Base-by-base conservation (phyloP, 2,797 vertebrate species). In the Microtus agrestis region DNA sequence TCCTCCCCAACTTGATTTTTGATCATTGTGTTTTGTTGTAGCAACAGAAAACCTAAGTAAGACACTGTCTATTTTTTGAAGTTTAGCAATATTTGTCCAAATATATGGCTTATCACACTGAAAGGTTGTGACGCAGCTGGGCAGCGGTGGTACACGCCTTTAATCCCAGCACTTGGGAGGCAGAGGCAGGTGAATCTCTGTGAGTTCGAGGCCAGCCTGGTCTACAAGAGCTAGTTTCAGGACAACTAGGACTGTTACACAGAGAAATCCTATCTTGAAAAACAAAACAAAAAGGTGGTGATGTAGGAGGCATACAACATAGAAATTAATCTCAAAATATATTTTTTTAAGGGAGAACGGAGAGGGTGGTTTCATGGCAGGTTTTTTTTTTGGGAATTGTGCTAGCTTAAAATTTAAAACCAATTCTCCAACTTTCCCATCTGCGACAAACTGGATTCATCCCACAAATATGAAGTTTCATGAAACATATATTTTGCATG, bases 31-130 rank as follows among this genome's bases (percentile, higher is more conserved):
- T 25, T 43, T 43, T 40, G 71, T 25, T 74, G 5, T 37, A 43
- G 37, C 37, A 74, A 43, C 37, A 40, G 21, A 74, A 74, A 74
- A 11, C 37, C 71, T 74, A 73, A 71, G 14, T n/a, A 40, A 74
- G 37, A 25, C 71, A 25, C 37, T 11, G 4, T 74, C 37, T 5
- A 17, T 85, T 96, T 81, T 96, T 34, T 91, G 95, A 87, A 91
- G 94, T 96, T 97, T 97, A 95, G 92, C 94, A 96, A 96, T 77
- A 40, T n/a, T 77, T 61, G 61, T 92, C 46, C 71, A 97, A 97
- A 96, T 91, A 96, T 73, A 97, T 97, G 71, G 65, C 46, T 98
- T 95, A 89, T 93, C 8, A 27, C 34, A 94, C 92, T 89, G 40
- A 79, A 97, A 98, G 78, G 34, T 95, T 13, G 17, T 92, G 76